Conservation (phyloP, 2,113 vertebrate species). For the Verasper variegatus region DNA sequence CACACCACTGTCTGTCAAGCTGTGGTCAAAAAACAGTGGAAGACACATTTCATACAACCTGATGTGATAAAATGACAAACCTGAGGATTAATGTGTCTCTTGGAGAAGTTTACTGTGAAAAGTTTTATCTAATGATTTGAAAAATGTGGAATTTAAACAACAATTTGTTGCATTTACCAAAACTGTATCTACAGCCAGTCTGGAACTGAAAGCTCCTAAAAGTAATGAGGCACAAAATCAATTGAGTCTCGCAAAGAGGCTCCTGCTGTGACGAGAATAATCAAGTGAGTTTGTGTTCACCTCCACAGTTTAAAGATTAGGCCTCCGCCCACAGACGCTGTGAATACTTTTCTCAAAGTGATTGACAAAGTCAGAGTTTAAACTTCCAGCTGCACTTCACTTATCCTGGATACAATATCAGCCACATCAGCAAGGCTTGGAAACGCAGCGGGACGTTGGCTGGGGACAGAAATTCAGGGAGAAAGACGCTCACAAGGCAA, state of each 20-base stretch:
- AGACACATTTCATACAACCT: too few relatives aligned
- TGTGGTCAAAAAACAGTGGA: not conserved
- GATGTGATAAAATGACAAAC: not conserved
- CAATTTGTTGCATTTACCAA: not conserved
- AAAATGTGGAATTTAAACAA: not conserved
- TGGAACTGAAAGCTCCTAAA: not conserved
- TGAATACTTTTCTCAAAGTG: conserved; percentile 38
- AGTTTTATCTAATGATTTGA: too few relatives aligned
- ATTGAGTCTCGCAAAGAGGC: not conserved
- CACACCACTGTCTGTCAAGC: not conserved
- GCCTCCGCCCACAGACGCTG: not conserved
- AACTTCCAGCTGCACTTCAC: conserved; percentile 21
- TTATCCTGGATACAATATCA: conserved; percentile 22
- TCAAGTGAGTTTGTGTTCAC: not conserved
- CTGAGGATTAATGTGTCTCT: too few relatives aligned
- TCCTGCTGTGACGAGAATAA: not conserved
- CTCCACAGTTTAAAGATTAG: conserved; percentile 27
- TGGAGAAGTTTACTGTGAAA: too few relatives aligned
- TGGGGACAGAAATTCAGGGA: conserved; percentile 12
- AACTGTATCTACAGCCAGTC: not conserved
- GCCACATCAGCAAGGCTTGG: conserved; percentile 47
- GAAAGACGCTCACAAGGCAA: conserved; percentile 5
- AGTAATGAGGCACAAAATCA: not conserved
- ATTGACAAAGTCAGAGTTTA: conserved; percentile 45
- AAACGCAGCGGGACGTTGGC: conserved; percentile 13